Percentiles rank a stretch among this genome's conserved stretches.
Evolutionary conservation across 2,888 invertebrate species (phyloP).

Genomic region (Odontomyia ornata): DNA sequence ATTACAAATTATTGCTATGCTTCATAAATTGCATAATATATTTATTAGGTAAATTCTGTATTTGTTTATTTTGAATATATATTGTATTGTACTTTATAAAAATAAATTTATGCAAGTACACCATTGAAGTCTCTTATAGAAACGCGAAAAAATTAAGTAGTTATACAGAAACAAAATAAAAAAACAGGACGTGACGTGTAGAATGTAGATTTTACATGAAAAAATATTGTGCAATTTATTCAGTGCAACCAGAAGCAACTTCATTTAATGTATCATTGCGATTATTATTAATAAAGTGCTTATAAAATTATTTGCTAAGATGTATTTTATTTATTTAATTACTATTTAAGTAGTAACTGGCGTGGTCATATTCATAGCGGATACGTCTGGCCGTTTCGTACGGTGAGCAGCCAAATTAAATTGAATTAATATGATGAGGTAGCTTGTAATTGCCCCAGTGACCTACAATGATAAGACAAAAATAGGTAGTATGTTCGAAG

Average conservation of each 20-base stretch:
- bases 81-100: slow-evolving; percentile 1
- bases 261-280: slow-evolving; percentile 49
- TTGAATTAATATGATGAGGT: slow-evolving; percentile 63
- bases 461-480: slow-evolving; percentile 52
- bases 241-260: slow-evolving; percentile 31
- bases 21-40: slow-evolving; percentile 40
- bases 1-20: slow-evolving; percentile 30
- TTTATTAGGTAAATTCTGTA: slow-evolving; percentile 14
- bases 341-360: not conserved
- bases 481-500: not conserved
- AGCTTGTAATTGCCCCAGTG: slow-evolving; percentile 63
- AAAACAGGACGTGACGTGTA: too few species aligned
- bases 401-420: slow-evolving; percentile 64
- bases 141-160: slow-evolving; percentile 7
- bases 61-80: slow-evolving; percentile 27
- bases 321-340: not conserved
- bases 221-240: slow-evolving; percentile 41
- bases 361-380: slow-evolving; percentile 16
- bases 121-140: slow-evolving; percentile 9
- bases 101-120: not conserved
- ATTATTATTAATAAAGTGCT: slow-evolving; percentile 50
- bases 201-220: slow-evolving; percentile 37
- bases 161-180: not conserved
- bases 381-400: slow-evolving; percentile 56
- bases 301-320: slow-evolving; percentile 46